phyloP scores from a whole-genome alignment of 1,140 invertebrate genomes.

The Halesus radiatus region DNA sequence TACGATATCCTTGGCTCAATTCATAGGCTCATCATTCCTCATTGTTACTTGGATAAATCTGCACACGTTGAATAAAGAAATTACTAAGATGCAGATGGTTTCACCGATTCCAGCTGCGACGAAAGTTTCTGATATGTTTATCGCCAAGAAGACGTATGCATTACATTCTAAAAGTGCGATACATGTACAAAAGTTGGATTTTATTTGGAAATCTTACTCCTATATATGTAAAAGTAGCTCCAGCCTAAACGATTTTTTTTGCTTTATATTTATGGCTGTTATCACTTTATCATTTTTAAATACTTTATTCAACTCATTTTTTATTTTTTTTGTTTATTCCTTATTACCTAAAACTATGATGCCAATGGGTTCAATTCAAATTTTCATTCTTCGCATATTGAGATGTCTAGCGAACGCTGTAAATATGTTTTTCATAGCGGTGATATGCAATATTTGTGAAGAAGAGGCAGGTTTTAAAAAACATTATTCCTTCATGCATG shows the following conservation, averaged over 20 bases:
- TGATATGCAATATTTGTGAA: background rate
- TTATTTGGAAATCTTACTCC: constrained; percentile 1
- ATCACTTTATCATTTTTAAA: background rate
- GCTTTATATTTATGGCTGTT: background rate
- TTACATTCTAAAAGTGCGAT: no score
- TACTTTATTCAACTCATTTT: background rate
- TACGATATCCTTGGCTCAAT: background rate
- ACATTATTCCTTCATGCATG: no score
- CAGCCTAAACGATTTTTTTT: background rate
- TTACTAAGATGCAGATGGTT: background rate
- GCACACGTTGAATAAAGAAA: background rate
- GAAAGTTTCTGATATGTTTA: no score
- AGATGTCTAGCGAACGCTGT: background rate
- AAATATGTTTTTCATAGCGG: background rate
- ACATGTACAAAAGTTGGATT: background rate
- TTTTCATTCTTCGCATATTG: no score
- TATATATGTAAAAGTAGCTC: background rate
- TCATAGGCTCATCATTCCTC: background rate
- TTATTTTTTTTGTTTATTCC: background rate
- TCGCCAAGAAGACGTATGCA: no score
- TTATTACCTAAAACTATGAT: no score
- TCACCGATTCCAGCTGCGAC: no score
- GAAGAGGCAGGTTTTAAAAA: background rate
- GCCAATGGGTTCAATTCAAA: no score
- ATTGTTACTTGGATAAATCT: background rate